phyloP scores from a whole-genome alignment of 2,888 invertebrate genomes.

The Eurytoma californica region DNA sequence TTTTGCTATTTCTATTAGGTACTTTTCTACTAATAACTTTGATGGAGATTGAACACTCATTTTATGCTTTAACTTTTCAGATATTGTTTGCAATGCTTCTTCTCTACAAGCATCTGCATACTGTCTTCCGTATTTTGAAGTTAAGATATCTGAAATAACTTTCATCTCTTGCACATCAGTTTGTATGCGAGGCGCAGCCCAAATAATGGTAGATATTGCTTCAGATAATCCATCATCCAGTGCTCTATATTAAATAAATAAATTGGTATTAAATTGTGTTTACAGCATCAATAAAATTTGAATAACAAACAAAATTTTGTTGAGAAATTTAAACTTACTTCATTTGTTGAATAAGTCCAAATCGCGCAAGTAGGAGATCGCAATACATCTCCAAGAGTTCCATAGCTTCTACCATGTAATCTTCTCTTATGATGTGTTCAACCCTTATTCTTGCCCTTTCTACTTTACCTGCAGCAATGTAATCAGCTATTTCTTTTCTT shows the following conservation, averaged over 20 bases:
- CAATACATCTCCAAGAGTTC: conserved; percentile 99
- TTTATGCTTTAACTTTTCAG: conserved; percentile 95
- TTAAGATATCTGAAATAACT: conserved; percentile 91
- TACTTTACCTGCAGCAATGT: conserved; percentile 88
- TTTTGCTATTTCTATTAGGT: conserved; percentile 96
- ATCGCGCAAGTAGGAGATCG: conserved; percentile 95
- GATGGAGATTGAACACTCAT: conserved; percentile 96
- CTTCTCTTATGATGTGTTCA: conserved; percentile 98
- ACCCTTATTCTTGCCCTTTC: conserved; percentile 97
- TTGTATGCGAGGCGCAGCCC: conserved; percentile 96
- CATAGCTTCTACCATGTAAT: conserved; percentile 99
- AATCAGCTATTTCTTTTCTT: conserved; percentile 97
- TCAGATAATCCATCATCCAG: conserved; percentile 96
- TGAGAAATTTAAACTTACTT: conserved; percentile 79
- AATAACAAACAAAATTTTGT: neutral
- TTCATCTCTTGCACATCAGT: conserved; percentile 86
- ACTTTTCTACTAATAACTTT: conserved; percentile 94
- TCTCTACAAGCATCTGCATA: conserved; percentile 92
- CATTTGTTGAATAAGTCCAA: conserved; percentile 97
- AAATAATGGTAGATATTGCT: conserved; percentile 95
- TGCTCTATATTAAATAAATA: conserved; percentile 73
- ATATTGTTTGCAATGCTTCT: conserved; percentile 87
- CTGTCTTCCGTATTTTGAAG: conserved; percentile 94
- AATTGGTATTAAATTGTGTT: neutral
- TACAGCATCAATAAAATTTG: neutral